Evolutionary conservation across 1,140 invertebrate genomes (phyloP).

Genomic region (Himalopsyche phryganea): DNA sequence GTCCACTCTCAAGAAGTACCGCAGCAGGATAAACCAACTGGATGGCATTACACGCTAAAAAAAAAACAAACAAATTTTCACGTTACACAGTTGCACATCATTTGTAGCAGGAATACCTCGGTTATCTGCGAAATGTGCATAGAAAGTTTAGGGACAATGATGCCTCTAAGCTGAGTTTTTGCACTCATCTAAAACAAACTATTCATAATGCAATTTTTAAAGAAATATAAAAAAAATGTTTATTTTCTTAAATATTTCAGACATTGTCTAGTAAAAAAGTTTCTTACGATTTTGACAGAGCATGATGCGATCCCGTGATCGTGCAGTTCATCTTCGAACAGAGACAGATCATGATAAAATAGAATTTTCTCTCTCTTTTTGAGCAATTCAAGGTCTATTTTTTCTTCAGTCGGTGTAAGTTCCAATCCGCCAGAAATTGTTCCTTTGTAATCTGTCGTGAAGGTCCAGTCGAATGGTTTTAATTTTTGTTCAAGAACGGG

Average conservation of each 20-base stretch:
- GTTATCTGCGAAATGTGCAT: too few species aligned
- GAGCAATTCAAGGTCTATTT: constrained; percentile 87
- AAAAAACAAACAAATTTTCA: not conserved
- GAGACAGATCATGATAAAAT: constrained; percentile 89
- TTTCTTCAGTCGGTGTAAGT: constrained; percentile 64
- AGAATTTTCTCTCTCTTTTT: constrained; percentile 88
- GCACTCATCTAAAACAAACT: too few species aligned
- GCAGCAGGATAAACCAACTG: constrained; percentile 85
- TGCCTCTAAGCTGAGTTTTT: too few species aligned
- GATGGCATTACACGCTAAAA: constrained; percentile 91
- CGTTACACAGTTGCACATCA: too few species aligned
- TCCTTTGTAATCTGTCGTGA: constrained; percentile 89
- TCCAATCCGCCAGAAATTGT: constrained; percentile 64
- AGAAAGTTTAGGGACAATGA: too few species aligned
- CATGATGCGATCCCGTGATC: constrained; percentile 92
- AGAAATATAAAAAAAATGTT: too few species aligned
- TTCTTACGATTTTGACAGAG: constrained; percentile 90
- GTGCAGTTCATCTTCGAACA: constrained; percentile 98
- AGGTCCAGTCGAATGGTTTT: constrained; percentile 97
- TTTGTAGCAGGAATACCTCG: too few species aligned
- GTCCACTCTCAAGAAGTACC: constrained; percentile 93
- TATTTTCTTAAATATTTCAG: too few species aligned
- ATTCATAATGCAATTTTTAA: too few species aligned
- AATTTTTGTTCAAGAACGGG: constrained; percentile 69
- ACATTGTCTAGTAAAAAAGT: too few species aligned